Conservation (phyloP, 2,797 vertebrate species). For the Hemibagrus guttatus region DNA sequence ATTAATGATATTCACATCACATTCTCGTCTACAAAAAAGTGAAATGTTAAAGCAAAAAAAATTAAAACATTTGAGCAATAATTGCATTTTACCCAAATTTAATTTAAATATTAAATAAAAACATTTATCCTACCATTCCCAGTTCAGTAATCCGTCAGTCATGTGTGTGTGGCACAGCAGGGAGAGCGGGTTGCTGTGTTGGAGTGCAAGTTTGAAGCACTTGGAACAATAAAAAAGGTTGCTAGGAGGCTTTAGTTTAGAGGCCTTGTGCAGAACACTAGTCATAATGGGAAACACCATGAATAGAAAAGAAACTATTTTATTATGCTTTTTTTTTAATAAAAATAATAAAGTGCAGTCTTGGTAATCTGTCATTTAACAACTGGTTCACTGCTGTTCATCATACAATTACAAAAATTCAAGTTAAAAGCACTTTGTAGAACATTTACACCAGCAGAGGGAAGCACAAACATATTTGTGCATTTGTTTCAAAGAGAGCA, state of each 20-base stretch:
- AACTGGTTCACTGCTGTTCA: neutral
- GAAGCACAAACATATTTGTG: neutral
- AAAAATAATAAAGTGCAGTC: neutral
- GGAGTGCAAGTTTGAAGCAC: neutral
- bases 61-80: neutral
- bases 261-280: constrained; percentile 23
- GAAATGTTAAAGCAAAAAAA: neutral
- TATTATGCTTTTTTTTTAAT: neutral
- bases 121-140: constrained; percentile 4
- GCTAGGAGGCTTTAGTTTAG: constrained; percentile 46
- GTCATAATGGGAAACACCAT: neutral
- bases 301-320: neutral
- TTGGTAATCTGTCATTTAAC: neutral
- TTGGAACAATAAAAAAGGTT: constrained; percentile 49
- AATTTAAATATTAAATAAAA: neutral
- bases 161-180: neutral
- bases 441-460: constrained; percentile 3
- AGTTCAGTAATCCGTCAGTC: neutral
- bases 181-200: constrained; percentile 18
- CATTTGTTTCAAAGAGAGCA: neutral
- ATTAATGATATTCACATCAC: neutral
- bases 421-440: neutral
- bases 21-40: neutral
- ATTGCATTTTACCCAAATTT: neutral
- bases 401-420: neutral